phyloP scores from a whole-genome alignment of 2,888 invertebrate genomes.

The Lasioglossum morio region DNA sequence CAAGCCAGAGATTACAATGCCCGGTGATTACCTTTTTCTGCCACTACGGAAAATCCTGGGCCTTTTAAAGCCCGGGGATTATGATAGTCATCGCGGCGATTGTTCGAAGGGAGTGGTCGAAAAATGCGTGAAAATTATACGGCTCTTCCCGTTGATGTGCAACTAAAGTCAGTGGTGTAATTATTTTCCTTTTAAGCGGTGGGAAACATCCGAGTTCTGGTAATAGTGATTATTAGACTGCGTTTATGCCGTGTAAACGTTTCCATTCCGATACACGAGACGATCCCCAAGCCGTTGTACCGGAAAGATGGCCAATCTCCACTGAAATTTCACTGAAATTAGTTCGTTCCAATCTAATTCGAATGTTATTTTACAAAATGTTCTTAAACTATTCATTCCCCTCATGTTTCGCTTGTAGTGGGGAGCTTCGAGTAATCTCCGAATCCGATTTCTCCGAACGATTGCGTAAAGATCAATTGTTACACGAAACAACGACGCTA shows the following conservation, averaged over 20 bases:
- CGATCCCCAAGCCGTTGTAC: not conserved
- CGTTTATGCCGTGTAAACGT: not conserved
- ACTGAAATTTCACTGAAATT: not conserved
- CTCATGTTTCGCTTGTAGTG: not conserved
- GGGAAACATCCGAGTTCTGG: not conserved
- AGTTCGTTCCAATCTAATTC: not conserved
- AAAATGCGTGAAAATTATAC: slow-evolving; percentile 16
- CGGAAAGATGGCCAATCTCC: not conserved
- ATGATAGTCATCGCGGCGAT: slow-evolving; percentile 5
- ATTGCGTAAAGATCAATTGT: not conserved
- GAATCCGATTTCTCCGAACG: not conserved
- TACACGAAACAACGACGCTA: not conserved
- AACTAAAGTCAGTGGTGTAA: not conserved
- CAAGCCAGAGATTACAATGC: not conserved
- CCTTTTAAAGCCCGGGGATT: slow-evolving; percentile 3
- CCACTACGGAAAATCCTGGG: not conserved
- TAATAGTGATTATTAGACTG: not conserved
- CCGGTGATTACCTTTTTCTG: slow-evolving; percentile 29
- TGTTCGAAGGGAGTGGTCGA: slow-evolving; percentile 5
- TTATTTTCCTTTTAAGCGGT: not conserved
- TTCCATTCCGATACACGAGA: not conserved
- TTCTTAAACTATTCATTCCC: not conserved
- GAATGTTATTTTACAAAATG: not conserved
- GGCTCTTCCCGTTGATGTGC: not conserved
- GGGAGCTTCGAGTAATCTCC: not conserved